Evolutionary conservation across 2,888 invertebrate genomes (phyloP).

Genomic region (Andrena dorsata): DNA sequence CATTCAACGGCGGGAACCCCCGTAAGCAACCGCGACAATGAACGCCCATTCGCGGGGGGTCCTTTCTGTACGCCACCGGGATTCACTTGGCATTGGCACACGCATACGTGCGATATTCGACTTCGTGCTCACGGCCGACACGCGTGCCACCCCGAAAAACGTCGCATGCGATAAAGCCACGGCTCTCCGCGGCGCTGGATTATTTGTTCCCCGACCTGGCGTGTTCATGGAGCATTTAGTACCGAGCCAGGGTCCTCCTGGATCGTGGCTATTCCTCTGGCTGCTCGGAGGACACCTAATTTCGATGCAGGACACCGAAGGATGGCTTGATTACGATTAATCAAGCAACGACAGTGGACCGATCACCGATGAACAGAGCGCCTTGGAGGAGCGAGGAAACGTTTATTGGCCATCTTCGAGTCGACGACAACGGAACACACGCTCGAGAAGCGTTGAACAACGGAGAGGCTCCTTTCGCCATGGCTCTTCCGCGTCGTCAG

Average conservation of each 20-base stretch:
- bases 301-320: no score
- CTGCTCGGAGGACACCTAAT: no score
- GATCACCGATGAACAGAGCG: slow-evolving; percentile 13
- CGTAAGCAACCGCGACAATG: slow-evolving; percentile 82
- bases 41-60: slow-evolving; percentile 83
- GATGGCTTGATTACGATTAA: no score
- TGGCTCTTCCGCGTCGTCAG: slow-evolving; percentile 40
- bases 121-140: slow-evolving; percentile 51
- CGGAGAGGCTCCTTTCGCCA: slow-evolving; percentile 11
- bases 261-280: no score
- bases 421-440: slow-evolving; percentile 15
- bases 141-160: slow-evolving; percentile 67
- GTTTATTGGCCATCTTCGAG: slow-evolving; percentile 57
- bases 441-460: slow-evolving; percentile 23
- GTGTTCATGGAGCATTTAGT: slow-evolving; percentile 2
- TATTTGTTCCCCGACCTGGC: slow-evolving; percentile 7
- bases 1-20: slow-evolving; percentile 76
- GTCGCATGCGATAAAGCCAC: slow-evolving; percentile 51
- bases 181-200: not conserved
- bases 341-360: no score
- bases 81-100: slow-evolving; percentile 71
- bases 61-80: slow-evolving; percentile 71
- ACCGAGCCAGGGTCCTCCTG: no score
- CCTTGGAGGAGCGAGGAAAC: not conserved
- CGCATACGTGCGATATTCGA: slow-evolving; percentile 67